Evolutionary conservation across 2,888 invertebrate species (phyloP), one percentile per base, ranked within the genome.

Genomic region (Pelosia muscerda): DNA sequence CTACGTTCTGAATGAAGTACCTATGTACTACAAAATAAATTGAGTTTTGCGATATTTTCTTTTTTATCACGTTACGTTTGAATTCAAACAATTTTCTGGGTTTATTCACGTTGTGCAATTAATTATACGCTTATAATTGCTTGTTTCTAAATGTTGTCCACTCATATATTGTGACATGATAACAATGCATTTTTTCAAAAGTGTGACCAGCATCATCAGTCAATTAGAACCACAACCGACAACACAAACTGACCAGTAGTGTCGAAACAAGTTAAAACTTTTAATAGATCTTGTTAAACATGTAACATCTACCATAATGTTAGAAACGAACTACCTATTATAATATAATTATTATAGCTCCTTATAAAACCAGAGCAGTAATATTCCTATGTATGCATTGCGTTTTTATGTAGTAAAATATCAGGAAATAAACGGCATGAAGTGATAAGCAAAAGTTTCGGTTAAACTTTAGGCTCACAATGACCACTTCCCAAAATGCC

Each of bases 11-110:
- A 19, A 8, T 38, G 23, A 42, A 60, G n/a, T 42, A n/a, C 26
- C 19, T 19, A 26, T n/a, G 19, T 58, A 38, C 25, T 61, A 56
- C 55, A 71, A 69, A 73, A 71, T 71, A 66, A 66, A 73, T 65
- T 62, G 57, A 71, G 62, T 72, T 76, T 70, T 57, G 71, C 73
- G 65, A 75, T 66, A 68, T 68, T 75, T 75, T 60, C 28, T 55
- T 67, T n/a, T 71, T 77, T 71, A 79, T 73, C 71, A 72, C 81
- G 80, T 72, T 70, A 75, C 78, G 81, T 74, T 65, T 78, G 82
- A 76, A 72, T 74, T 75, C 63, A 78, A 75, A 72, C 73, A 77
- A 81, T 81, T 81, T 81, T 79, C 72, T 71, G 71, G 73, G 64
- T 78, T 76, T 81, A 65, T 70, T 70, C 68, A 66, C 72, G 26